Conservation (phyloP, 2,113 vertebrate species). For the Phylloscopus trochiloides region DNA sequence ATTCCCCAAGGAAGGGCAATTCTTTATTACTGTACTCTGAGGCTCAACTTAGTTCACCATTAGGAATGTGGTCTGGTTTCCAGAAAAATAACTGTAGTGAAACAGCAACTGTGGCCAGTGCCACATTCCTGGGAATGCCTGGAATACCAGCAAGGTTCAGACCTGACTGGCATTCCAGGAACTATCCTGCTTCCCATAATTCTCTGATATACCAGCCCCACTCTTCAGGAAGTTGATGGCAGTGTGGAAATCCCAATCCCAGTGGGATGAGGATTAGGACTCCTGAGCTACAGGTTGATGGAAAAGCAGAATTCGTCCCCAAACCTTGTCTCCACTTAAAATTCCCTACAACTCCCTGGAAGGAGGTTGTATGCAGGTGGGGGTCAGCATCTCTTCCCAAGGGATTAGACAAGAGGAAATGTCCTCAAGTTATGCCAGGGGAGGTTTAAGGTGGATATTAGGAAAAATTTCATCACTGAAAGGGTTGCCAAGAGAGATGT, state of each 20-base stretch:
- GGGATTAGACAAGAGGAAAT: background rate
- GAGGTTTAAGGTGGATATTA: background rate
- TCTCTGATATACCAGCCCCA: background rate
- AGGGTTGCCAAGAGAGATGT: background rate
- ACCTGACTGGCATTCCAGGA: background rate
- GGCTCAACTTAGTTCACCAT: background rate
- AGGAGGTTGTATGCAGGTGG: background rate
- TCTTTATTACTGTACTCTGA: background rate
- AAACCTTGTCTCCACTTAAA: background rate
- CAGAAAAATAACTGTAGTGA: background rate
- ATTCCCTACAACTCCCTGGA: background rate
- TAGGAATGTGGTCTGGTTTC: background rate
- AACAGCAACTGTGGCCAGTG: background rate
- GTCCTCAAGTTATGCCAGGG: background rate
- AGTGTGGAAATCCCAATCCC: background rate
- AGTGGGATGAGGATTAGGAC: rapidly evolving
- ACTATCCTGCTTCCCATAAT: background rate
- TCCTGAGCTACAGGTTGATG: background rate
- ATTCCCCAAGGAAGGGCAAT: background rate
- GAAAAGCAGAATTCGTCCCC: background rate
- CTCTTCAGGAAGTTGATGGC: background rate
- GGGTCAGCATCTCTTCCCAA: background rate
- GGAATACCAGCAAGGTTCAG: background rate
- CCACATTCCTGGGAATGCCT: background rate
- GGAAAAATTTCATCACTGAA: background rate